Base-by-base conservation (phyloP, 2,888 invertebrate species). In the Nasonia oneida region DNA sequence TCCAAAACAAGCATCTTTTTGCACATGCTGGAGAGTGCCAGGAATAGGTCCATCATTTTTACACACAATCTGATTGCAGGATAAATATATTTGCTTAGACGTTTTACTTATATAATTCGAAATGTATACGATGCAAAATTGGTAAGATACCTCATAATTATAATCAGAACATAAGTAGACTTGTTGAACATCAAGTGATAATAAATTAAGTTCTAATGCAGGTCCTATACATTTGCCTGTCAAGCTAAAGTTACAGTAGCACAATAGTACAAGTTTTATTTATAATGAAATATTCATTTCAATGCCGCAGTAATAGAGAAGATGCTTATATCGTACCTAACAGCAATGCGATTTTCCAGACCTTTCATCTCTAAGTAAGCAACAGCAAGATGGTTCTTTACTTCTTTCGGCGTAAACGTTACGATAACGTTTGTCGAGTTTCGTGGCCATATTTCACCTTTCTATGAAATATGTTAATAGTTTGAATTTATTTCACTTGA, bases 291-390 rank as follows among this genome's bases (percentile, higher is more conserved):
- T 71, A 71, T 71, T 14, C 29, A 1, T 70, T 70, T 33, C 29
- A 64, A 67, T 15, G 23, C 10, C 8, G 4, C 29, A 71, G 23
- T 61, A 0, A 83, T 47, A 29, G 14, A 50, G 18, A 4, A 29
- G 18, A 23, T 53, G 2, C 3, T 61, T 61, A 18, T 61, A 29
- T 57, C 57, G 12, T 89, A 92, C 89, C 92, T 93, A 53, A 96
- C 88, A 0, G 94, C 94, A 74, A 95, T 91, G 84, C 96, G 94
- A 23, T 94, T 92, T 75, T 91, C 91, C 5, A 94, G 92, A 10
- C 96, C 96, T 82, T 95, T 94, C 3, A 96, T 93, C 88, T 96
- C 96, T 87, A 96, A 93, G 92, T 94, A 96, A 0, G 94, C 95
- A 0, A 89, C 92, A n/a, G 94, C 92, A 67, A 93, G 91, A 88